A percentile compares a stretch with the other conserved stretches of the same genome.
These are phyloP conservation scores for Microplitis mediator DNA, from an alignment of 1,140 invertebrate species.

Conservation along the genomic window DNA sequence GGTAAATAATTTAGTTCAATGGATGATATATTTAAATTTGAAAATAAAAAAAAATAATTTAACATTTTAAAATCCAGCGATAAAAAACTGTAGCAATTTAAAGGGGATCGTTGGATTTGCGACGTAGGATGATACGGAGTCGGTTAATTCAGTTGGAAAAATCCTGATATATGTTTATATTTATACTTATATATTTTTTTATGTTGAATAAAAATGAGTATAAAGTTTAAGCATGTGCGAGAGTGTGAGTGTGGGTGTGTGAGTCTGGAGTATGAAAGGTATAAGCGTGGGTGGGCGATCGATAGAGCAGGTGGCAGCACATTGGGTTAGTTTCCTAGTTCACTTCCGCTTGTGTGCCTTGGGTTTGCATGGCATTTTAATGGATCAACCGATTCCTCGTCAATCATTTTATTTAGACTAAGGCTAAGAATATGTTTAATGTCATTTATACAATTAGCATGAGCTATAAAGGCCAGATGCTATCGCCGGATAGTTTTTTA, in stretches of 20 bases:
- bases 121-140: background rate
- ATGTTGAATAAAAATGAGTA: background rate
- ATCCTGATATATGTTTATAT: background rate
- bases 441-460: constrained; percentile 1
- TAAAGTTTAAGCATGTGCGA: background rate
- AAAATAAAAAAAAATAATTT: too few relatives aligned
- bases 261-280: constrained; percentile 27
- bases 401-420: background rate
- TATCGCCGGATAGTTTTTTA: too few relatives aligned
- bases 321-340: constrained; percentile 49
- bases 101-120: background rate
- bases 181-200: background rate
- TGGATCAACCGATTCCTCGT: background rate
- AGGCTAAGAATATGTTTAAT: background rate
- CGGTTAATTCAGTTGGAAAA: background rate
- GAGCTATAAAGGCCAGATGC: background rate
- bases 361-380: background rate
- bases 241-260: background rate
- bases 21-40: too few relatives aligned
- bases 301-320: constrained; percentile 59
- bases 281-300: constrained; percentile 51
- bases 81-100: too few relatives aligned
- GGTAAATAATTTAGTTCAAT: background rate
- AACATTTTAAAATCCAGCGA: too few relatives aligned
- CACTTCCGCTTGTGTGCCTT: constrained; percentile 49